Conservation (phyloP, 2,113 vertebrate species). For the Chunga burmeisteri region DNA sequence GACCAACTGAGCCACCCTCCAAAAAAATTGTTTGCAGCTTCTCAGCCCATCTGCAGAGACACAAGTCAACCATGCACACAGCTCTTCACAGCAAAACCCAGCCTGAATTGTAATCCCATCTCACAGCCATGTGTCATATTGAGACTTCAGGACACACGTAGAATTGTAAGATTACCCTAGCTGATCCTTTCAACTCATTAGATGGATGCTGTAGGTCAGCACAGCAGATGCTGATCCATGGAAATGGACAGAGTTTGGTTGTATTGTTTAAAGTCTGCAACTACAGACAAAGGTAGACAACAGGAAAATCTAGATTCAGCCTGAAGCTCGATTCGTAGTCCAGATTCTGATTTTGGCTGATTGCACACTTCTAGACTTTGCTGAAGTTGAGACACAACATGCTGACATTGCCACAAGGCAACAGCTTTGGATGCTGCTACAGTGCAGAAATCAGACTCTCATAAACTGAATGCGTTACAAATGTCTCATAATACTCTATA, state of each 20-base stretch:
- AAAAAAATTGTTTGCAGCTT: neutral
- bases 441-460: neutral
- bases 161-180: neutral
- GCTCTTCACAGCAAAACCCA: neutral
- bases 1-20: too few species aligned
- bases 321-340: accelerated
- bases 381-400: accelerated
- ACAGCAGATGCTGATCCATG: neutral
- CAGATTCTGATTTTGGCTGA: neutral
- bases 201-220: neutral
- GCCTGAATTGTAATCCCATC: neutral
- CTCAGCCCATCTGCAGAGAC: neutral
- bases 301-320: neutral
- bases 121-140: neutral
- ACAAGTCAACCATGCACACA: neutral
- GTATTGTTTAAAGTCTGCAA: neutral
- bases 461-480: neutral
- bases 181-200: neutral
- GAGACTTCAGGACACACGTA: neutral
- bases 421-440: neutral
- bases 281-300: neutral
- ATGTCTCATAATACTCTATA: neutral
- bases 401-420: neutral
- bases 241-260: neutral
- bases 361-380: neutral